These are phyloP conservation scores for Dufourea novaeangliae DNA, from an alignment of 1,140 invertebrate species.

Conservation along the genomic window DNA sequence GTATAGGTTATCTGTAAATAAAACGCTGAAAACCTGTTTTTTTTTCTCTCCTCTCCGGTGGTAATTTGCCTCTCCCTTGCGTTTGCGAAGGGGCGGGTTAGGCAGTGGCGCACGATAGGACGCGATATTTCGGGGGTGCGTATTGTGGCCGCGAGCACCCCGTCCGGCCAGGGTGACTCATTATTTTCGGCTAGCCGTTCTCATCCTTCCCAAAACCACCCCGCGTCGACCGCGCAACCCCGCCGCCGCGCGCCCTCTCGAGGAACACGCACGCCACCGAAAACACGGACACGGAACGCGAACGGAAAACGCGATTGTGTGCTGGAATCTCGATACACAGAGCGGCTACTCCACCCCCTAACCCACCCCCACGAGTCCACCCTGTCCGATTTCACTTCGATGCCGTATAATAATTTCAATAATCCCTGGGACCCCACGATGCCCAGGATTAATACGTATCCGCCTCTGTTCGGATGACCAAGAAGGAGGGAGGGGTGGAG, in stretches of 20 bases:
- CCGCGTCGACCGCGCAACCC: constrained; percentile 33
- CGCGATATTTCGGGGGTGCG: constrained; percentile 66
- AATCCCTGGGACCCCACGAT: constrained; percentile 69
- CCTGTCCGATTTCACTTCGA: constrained; percentile 66
- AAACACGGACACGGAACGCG: constrained; percentile 45
- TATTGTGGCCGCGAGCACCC: constrained; percentile 62
- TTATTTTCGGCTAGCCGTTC: constrained; percentile 76
- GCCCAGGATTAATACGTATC: constrained; percentile 67
- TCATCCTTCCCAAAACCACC: constrained; percentile 62
- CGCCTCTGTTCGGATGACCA: constrained; percentile 32
- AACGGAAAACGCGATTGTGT: constrained; percentile 52
- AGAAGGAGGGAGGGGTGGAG: neutral
- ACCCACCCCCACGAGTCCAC: neutral
- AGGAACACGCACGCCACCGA: constrained; percentile 28
- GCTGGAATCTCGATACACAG: constrained; percentile 62
- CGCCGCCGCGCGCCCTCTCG: constrained; percentile 20
- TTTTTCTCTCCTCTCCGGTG: constrained; percentile 43
- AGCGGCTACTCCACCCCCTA: neutral
- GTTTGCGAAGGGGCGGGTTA: neutral
- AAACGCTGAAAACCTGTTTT: constrained; percentile 15
- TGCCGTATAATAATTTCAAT: constrained; percentile 75
- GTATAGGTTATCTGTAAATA: too few relatives aligned
- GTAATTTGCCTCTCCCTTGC: constrained; percentile 41
- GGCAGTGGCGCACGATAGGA: constrained; percentile 52
- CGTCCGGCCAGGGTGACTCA: constrained; percentile 73